These are phyloP conservation scores for Paramuricea clavata DNA, from an alignment of 92 coral and sea anemone genomes.

Conservation along the genomic window DNA sequence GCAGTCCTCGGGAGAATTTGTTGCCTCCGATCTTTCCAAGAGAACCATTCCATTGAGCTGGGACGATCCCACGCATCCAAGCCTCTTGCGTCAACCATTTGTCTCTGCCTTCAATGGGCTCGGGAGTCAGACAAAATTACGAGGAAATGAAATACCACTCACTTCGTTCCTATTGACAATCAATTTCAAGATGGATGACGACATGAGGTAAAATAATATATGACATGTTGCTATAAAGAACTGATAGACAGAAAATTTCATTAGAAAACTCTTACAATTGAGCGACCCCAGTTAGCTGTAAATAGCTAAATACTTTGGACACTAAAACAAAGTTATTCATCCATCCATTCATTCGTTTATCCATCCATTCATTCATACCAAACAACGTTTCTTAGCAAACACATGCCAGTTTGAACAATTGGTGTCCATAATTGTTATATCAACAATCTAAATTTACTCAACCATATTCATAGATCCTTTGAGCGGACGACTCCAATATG, in stretches of 20 bases:
- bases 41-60: background rate
- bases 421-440: background rate
- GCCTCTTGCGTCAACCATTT: background rate
- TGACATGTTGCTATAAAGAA: too few relatives aligned
- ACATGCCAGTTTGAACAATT: too few relatives aligned
- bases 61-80: background rate
- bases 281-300: too few relatives aligned
- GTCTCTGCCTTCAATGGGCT: background rate
- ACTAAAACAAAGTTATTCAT: too few relatives aligned
- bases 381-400: too few relatives aligned
- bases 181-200: background rate
- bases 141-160: background rate
- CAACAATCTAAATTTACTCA: background rate
- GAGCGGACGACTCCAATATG: background rate
- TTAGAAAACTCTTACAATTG: too few relatives aligned
- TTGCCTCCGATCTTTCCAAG: background rate
- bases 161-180: background rate
- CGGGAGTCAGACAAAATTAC: background rate
- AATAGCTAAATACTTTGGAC: too few relatives aligned
- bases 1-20: background rate
- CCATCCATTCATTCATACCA: too few relatives aligned
- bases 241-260: too few relatives aligned
- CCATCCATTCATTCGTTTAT: too few relatives aligned
- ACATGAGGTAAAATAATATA: background rate
- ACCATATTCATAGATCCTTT: background rate